Percentiles rank a stretch among this genome's conserved stretches.
Conservation (phyloP, 2,888 invertebrate species). For the Syrista parreyssii region DNA sequence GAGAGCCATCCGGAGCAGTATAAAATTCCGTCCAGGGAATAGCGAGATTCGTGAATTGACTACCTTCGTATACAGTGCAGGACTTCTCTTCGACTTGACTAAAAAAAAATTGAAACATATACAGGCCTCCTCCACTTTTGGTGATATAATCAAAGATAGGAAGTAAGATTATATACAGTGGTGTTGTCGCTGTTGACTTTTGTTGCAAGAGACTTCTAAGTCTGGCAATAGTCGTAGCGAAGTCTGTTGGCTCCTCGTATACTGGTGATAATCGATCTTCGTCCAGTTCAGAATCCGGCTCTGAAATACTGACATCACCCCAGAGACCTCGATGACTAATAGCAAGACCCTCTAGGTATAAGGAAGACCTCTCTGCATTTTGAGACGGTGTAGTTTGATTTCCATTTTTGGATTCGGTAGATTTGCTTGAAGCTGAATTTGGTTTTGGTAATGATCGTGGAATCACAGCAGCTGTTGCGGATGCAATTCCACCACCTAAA, state of each 20-base stretch:
- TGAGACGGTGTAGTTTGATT: neutral
- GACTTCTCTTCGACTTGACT: conserved; percentile 58
- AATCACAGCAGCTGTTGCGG: conserved; percentile 56
- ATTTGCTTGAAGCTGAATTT: conserved; percentile 6
- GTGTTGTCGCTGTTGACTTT: conserved; percentile 60
- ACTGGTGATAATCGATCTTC: conserved; percentile 70
- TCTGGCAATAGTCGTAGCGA: conserved; percentile 79
- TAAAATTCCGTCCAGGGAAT: conserved; percentile 60
- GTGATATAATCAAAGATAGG: neutral
- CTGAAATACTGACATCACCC: conserved; percentile 45
- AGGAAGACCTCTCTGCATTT: conserved; percentile 7
- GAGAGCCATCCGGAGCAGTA: conserved; percentile 58
- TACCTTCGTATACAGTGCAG: conserved; percentile 52
- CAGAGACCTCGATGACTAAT: conserved; percentile 53
- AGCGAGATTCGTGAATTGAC: conserved; percentile 54
- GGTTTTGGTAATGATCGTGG: conserved; percentile 48
- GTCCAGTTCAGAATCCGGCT: conserved; percentile 51
- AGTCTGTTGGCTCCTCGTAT: conserved; percentile 79
- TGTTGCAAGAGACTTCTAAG: conserved; percentile 75
- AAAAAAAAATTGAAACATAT: conserved; percentile 10
- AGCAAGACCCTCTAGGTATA: conserved; percentile 16
- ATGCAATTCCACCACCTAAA: conserved; percentile 51
- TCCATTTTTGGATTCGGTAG: conserved; percentile 1
- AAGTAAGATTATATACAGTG: conserved; percentile 40
- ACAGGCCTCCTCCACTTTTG: too few relatives aligned